Conservation (phyloP, 2,113 vertebrate genomes). For the Scartelaos histophorus region DNA sequence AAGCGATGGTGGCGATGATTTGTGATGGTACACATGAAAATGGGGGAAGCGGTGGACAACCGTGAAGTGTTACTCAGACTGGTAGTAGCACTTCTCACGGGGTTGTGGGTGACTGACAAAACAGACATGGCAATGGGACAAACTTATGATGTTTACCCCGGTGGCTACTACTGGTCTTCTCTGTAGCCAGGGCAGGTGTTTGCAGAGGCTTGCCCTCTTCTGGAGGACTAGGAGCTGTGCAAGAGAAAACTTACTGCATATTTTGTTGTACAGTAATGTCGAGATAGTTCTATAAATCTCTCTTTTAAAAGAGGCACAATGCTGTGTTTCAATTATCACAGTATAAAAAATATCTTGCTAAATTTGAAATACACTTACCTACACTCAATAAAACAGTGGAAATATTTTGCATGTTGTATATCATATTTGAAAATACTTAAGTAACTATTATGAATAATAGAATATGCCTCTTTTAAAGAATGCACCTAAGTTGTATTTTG, state of each 20-base stretch:
- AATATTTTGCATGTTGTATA: not conserved
- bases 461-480: slow-evolving; percentile 51
- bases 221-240: slow-evolving; percentile 74
- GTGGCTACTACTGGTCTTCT: slow-evolving; percentile 67
- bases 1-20: slow-evolving; percentile 45
- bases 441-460: not conserved
- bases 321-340: not conserved
- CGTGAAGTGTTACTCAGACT: slow-evolving; percentile 58
- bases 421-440: not conserved
- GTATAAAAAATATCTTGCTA: not conserved
- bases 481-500: slow-evolving; percentile 38
- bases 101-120: slow-evolving; percentile 57
- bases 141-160: slow-evolving; percentile 72
- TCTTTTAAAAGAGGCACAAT: slow-evolving; percentile 54
- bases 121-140: slow-evolving; percentile 67
- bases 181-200: slow-evolving; percentile 69
- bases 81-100: slow-evolving; percentile 18
- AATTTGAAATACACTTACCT: not conserved
- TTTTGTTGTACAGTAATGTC: slow-evolving; percentile 20
- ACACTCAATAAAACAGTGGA: not conserved
- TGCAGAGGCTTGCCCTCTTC: slow-evolving; percentile 71
- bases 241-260: slow-evolving; percentile 70
- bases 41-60: slow-evolving; percentile 65
- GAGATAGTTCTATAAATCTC: slow-evolving; percentile 4
- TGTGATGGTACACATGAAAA: slow-evolving; percentile 56